A percentile compares a stretch with the other conserved stretches of the same genome.
Conservation (phyloP, 1,140 invertebrate genomes). For the Meloidogyne chitwoodi region DNA sequence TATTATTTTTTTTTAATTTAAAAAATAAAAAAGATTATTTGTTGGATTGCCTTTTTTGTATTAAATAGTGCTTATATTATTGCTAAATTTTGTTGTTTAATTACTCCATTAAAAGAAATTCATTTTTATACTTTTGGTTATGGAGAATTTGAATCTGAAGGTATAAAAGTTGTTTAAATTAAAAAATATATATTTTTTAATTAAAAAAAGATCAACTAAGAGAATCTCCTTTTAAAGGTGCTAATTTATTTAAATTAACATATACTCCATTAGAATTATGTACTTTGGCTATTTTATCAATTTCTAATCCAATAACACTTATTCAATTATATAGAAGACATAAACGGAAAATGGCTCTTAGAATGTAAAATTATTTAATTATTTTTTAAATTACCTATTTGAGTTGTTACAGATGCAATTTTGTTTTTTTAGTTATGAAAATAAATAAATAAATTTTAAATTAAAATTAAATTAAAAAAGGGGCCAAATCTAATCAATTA, state of each 20-base stretch:
- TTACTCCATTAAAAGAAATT: conserved; percentile 41
- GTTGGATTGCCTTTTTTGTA: conserved; percentile 48
- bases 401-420: not conserved
- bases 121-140: conserved; percentile 59
- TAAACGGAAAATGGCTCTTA: conserved; percentile 56
- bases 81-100: conserved; percentile 51
- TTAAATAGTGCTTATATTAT: conserved; percentile 51
- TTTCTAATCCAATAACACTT: conserved; percentile 57
- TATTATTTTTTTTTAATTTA: not conserved
- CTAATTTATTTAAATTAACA: conserved; percentile 50
- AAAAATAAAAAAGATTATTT: conserved; percentile 31
- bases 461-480: not conserved
- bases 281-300: conserved; percentile 52
- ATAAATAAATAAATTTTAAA: not conserved
- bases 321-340: conserved; percentile 55
- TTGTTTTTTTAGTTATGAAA: not conserved
- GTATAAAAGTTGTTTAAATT: conserved; percentile 19
- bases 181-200: not conserved
- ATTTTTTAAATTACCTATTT: not conserved
- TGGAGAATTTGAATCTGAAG: conserved; percentile 47
- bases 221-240: not conserved
- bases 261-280: conserved; percentile 54
- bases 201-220: not conserved
- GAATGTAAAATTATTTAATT: conserved; percentile 51
- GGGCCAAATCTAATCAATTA: not conserved